Evolutionary conservation across 1,140 invertebrate genomes (phyloP), one percentile per base, ranked within the genome.

Genomic region (Diorhabda carinulata): DNA sequence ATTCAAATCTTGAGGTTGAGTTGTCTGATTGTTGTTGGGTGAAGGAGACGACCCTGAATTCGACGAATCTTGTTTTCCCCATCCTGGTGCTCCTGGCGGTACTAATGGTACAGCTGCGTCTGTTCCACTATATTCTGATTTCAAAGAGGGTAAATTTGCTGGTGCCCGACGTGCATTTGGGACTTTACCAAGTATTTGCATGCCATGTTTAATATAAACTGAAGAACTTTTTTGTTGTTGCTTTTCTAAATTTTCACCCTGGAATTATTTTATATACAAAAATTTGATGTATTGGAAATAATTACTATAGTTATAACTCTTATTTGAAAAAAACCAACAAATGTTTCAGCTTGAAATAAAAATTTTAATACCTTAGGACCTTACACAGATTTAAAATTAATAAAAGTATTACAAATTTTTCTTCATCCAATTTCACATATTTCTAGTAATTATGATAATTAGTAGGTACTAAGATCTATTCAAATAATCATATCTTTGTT

Each of bases 131-230:
- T 79, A 76, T 89, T 98, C 95, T 83, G 94, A 96, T 88, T 97
- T 98, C 84, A 98, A 86, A 90, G 95, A 97, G 83, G 96, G 96
- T 85, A 98, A 87, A 89, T 97, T 96, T 81, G 94, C 95, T 84
- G 96, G 96, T 84, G 95, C 93, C 83, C 96, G 91, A 84, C 96
- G 91, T 83, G 93, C 91, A 83, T 90, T 93, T 82, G 93, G 94
- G 84, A 98, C 94, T 91, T 97, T 98, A 86, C 96, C 95, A 90
- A 98, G 90, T 86, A 89, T 94, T 92, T 97, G 95, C 90, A 98
- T 94, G 88, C 96, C 96, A 97, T 97, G 94, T 92, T 97, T 96
- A 82, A 92, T 91, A 79, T 79, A 78, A 58, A 89, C 89, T 86
- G 91, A 86, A 87, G 92, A 89, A 84, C 91, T 94, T 86, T 93